Base-by-base conservation (phyloP, 1,140 invertebrate genomes). In the Penaeus japonicus region DNA sequence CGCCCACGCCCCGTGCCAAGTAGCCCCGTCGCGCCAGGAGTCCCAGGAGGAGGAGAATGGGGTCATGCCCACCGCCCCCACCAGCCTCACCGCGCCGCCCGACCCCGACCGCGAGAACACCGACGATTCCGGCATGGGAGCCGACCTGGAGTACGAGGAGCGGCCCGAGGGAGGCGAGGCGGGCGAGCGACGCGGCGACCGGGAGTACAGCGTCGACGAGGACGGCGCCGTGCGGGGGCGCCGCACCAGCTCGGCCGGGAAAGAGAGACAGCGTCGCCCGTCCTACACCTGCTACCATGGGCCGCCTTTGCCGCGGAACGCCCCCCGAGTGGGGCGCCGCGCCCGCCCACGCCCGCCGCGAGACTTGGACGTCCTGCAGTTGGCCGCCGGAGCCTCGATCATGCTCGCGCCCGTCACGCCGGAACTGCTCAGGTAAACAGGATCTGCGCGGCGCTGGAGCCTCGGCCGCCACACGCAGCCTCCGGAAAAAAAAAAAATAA, bases 241-340 rank as follows among this genome's bases (percentile, higher is more conserved):
- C 20, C n/a, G 32, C 15, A 27, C 80, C n/a, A 53, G 35, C 47
- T 27, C 53, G n/a, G 53, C 80, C 55, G 70, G 27, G 82, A 84
- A 22, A 83, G 75, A 90, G 12, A 78, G 87, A 22, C 87, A 87
- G 30, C 47, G 90, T 18, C 89, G 90, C 20, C 90, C 90, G 15
- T 90, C 90, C 35, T 90, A 90, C 79, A 90, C 90, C 59, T 90
- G 90, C 78, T 90, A 89, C 82, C 90, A 90, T 62, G 89, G 90
- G n/a, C 89, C 90, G 2, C 89, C 65, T 3, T 30, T 89, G 57
- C 89, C 89, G 2, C 85, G 88, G 24, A 82, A 82, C 27, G 86
- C 84, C 10, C 85, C 89, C 22, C 85, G 89, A 18, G 84, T 89
- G 85, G 90, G 82, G n/a, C 82, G 87, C 35, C 77, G 90, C 24